Percentiles rank a stretch among this genome's conserved stretches.
Conservation (phyloP, 35 echinoderm and acorn worm genomes). For the Hemicentrotus pulcherrimus region DNA sequence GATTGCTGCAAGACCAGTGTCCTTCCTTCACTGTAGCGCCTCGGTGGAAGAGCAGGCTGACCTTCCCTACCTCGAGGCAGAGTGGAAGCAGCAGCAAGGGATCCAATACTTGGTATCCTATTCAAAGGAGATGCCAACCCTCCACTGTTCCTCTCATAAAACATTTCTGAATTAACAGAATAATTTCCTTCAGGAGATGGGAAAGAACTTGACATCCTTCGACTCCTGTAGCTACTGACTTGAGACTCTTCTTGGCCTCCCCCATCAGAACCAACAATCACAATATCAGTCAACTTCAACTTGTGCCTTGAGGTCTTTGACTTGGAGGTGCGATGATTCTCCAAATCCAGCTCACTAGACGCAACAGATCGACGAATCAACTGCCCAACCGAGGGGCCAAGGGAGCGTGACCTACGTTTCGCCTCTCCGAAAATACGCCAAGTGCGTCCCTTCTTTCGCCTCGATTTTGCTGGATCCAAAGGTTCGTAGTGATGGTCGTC, state of each 20-base stretch:
- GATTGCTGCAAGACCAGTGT: not conserved
- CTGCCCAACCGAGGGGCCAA: not conserved
- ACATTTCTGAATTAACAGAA: not conserved
- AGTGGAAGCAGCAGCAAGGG: not conserved
- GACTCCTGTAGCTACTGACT: not conserved
- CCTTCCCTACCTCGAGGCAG: not conserved
- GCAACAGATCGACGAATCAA: not conserved
- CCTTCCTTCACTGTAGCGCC: slow-evolving; percentile 2
- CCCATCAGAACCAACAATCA: not conserved
- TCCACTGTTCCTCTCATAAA: not conserved
- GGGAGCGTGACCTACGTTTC: not conserved
- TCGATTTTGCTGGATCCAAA: not conserved
- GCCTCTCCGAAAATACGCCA: not conserved
- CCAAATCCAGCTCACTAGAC: slow-evolving; percentile 14
- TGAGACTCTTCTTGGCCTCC: not conserved
- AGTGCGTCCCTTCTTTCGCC: not conserved
- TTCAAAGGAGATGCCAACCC: not conserved
- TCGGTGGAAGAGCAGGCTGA: not conserved
- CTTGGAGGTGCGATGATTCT: not conserved
- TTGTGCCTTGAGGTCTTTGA: slow-evolving; percentile 20
- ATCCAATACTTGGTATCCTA: slow-evolving; percentile 18
- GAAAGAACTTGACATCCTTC: slow-evolving; percentile 5
- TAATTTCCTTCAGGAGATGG: not conserved
- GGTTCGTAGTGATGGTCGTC: slow-evolving; percentile 16
- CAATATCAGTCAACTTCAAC: slow-evolving; percentile 22